These are phyloP conservation scores for Prionailurus bengalensis DNA, from an alignment of 2,113 vertebrate genomes.

Conservation along the genomic window DNA sequence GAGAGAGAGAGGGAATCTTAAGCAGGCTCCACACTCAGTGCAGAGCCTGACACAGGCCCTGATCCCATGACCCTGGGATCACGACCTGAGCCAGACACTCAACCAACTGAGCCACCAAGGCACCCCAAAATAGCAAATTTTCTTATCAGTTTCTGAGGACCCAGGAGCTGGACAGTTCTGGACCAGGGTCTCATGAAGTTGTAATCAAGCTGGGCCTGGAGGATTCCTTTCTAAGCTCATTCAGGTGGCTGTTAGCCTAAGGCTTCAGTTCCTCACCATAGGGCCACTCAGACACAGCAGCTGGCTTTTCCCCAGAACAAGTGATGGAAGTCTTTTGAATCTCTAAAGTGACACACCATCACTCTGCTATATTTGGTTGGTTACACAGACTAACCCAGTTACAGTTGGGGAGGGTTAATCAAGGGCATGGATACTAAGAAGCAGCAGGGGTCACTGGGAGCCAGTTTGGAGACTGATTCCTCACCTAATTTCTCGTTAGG, in stretches of 20 bases:
- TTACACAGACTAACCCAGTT: not conserved
- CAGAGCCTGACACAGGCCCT: too few species aligned
- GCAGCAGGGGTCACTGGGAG: not conserved
- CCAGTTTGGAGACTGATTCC: not conserved
- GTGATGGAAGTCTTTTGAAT: not conserved
- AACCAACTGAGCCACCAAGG: too few species aligned
- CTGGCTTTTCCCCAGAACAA: not conserved
- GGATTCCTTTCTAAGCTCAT: not conserved
- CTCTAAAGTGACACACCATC: not conserved
- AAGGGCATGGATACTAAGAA: not conserved
- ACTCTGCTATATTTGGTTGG: not conserved
- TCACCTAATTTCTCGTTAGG: not conserved
- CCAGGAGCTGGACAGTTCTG: not conserved
- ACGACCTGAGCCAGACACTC: too few species aligned
- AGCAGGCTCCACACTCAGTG: too few species aligned
- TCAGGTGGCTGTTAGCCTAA: not conserved
- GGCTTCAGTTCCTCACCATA: not conserved
- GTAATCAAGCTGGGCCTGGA: not conserved
- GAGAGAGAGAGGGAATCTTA: too few species aligned
- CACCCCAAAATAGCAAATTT: not conserved
- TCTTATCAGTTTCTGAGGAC: not conserved
- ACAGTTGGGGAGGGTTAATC: not conserved
- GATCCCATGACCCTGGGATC: too few species aligned
- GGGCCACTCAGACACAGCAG: not conserved
- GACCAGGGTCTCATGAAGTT: not conserved